Percentiles rank a stretch among this genome's conserved stretches.
phyloP scores from a whole-genome alignment of 2,797 vertebrate genomes.

The Notolepis coatsorum region DNA sequence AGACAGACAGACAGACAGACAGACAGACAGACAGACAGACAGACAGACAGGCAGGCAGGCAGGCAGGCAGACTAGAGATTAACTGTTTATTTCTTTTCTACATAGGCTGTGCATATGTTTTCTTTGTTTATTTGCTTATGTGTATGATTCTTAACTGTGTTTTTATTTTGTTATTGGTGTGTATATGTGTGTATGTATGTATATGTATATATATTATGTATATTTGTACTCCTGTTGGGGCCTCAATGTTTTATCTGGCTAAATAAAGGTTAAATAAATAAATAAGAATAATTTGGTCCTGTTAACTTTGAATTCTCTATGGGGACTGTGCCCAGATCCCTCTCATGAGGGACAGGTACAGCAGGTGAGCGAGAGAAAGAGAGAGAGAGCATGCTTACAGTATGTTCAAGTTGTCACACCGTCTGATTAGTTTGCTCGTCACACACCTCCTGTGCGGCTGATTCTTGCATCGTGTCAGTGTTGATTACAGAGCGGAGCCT shows the following conservation, averaged over 20 bases:
- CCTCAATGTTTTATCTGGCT: too few relatives aligned
- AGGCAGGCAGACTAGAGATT: slow-evolving; percentile 7
- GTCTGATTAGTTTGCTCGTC: slow-evolving; percentile 65
- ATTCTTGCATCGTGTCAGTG: slow-evolving; percentile 56
- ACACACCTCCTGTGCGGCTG: slow-evolving; percentile 26
- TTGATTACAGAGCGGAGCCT: slow-evolving; percentile 60
- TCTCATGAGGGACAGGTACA: slow-evolving; percentile 1
- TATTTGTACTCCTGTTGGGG: too few relatives aligned
- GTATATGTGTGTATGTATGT: too few relatives aligned
- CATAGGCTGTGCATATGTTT: too few relatives aligned
- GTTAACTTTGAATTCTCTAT: too few relatives aligned
- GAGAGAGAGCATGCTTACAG: slow-evolving; percentile 12
- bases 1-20: background rate
- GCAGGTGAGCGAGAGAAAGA: slow-evolving; percentile 20
- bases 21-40: background rate
- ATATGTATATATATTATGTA: too few relatives aligned
- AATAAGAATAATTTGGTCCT: slow-evolving; percentile 5
- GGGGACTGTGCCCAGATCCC: too few relatives aligned
- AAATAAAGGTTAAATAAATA: slow-evolving; percentile 9
- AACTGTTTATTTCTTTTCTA: too few relatives aligned
- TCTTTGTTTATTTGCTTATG: too few relatives aligned
- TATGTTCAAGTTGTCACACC: slow-evolving; percentile 45
- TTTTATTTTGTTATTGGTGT: too few relatives aligned
- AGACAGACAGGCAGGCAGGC: too few relatives aligned
- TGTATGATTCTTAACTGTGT: too few relatives aligned